Percentiles rank a stretch among this genome's conserved stretches.
Evolutionary conservation across 2,888 invertebrate species (phyloP).

Genomic region (Acleris cristana): DNA sequence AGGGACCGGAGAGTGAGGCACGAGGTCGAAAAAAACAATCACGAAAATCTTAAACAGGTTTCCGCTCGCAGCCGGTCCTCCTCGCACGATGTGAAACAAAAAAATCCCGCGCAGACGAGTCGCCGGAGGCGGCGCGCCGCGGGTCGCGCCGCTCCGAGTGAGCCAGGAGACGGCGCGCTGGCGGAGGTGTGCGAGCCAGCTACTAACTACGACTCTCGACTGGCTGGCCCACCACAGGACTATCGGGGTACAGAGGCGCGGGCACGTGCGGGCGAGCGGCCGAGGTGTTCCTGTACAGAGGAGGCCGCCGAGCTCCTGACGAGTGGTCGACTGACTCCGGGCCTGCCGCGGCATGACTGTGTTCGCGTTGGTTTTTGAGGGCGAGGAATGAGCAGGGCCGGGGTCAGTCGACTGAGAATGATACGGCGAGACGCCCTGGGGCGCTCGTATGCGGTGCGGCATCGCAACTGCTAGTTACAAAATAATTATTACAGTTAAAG

Average conservation of each 20-base stretch:
- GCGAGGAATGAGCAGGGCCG: conserved; percentile 48
- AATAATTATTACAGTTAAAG: conserved; percentile 80
- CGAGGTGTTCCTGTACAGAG: conserved; percentile 4
- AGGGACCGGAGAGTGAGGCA: conserved; percentile 56
- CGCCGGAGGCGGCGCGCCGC: conserved; percentile 55
- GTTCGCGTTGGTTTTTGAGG: conserved; percentile 42
- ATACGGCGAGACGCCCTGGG: conserved; percentile 71
- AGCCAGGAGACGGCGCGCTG: conserved; percentile 61
- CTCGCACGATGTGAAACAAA: conserved; percentile 72
- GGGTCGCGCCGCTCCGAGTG: conserved; percentile 59
- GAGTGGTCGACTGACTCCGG: conserved; percentile 58
- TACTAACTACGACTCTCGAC: conserved; percentile 40
- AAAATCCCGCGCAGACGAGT: conserved; percentile 65
- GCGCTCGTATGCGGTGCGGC: conserved; percentile 80
- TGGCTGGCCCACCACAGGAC: conserved; percentile 49
- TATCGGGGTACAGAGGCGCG: conserved; percentile 9
- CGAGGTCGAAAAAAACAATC: conserved; percentile 75
- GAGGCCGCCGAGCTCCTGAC: conserved; percentile 59
- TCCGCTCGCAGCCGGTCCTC: conserved; percentile 67
- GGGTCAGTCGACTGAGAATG: conserved; percentile 56
- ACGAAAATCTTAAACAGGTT: conserved; percentile 78
- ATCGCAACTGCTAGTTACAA: conserved; percentile 75
- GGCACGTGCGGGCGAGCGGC: conserved; percentile 2
- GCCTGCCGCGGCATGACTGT: conserved; percentile 41
- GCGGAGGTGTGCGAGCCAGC: conserved; percentile 52